Conservation (phyloP, 2,888 invertebrate species). For the Formica aserva region DNA sequence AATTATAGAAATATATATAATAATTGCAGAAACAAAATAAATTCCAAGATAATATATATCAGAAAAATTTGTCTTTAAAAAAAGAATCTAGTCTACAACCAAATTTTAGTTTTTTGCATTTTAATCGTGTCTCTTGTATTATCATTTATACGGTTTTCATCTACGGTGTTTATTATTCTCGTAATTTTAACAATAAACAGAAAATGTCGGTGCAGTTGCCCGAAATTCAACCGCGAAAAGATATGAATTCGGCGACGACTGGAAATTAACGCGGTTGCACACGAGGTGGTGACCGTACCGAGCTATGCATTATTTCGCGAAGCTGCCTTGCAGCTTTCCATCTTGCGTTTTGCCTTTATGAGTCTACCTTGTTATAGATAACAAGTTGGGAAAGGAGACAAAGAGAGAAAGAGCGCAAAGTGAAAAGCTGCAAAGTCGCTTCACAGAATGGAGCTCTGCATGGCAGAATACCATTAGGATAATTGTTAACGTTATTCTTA, state of each 20-base stretch:
- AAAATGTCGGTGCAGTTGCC: background rate
- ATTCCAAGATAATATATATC: too few species aligned
- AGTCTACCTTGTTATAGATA: conserved; percentile 42
- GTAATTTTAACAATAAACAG: conserved; percentile 22
- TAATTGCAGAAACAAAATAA: too few species aligned
- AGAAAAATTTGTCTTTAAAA: too few species aligned
- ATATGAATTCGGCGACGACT: background rate
- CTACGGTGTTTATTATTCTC: background rate
- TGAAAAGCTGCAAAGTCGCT: conserved; percentile 25
- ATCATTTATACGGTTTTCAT: background rate
- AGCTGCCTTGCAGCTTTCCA: conserved; percentile 46
- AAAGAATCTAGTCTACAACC: background rate
- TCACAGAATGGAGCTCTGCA: background rate
- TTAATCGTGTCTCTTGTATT: conserved; percentile 2
- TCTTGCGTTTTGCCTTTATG: conserved; percentile 49
- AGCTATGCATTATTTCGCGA: conserved; percentile 39
- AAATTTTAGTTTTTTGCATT: background rate
- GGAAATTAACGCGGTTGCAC: conserved; percentile 41
- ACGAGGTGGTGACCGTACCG: conserved; percentile 1
- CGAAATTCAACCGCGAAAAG: conserved; percentile 30
- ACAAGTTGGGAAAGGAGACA: conserved; percentile 42
- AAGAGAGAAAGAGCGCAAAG: conserved; percentile 35
- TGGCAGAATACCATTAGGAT: background rate
- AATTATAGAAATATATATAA: too few species aligned
- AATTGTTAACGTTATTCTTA: conserved; percentile 32